Conservation (phyloP, 2,888 invertebrate genomes). For the Trachelus stipa region DNA sequence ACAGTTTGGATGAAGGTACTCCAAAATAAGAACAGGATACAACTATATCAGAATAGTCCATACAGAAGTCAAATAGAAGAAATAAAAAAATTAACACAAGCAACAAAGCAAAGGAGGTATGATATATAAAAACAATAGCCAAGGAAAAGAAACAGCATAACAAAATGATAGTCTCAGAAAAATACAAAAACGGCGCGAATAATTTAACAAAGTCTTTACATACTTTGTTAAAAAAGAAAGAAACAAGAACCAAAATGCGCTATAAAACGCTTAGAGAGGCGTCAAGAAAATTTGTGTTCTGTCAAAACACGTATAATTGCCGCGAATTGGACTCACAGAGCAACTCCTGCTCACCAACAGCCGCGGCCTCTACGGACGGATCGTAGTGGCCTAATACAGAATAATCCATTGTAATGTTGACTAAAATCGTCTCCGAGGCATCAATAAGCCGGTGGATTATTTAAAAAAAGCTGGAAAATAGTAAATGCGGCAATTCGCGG, state of each 20-base stretch:
- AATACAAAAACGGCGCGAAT: neutral
- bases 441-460: constrained; percentile 27
- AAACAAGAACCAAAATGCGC: neutral
- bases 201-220: neutral
- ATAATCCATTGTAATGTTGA: constrained; percentile 52
- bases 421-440: constrained; percentile 30
- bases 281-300: constrained; percentile 5
- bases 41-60: neutral
- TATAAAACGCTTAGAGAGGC: neutral
- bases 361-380: constrained; percentile 48
- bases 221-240: neutral
- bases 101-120: neutral
- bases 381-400: constrained; percentile 58
- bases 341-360: constrained; percentile 42
- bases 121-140: neutral
- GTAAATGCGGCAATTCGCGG: constrained; percentile 3
- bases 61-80: neutral
- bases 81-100: neutral
- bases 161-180: neutral
- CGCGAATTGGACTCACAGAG: constrained; percentile 49
- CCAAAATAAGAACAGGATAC: neutral
- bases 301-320: constrained; percentile 13
- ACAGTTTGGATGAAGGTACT: neutral
- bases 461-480: constrained; percentile 15
- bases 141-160: neutral